Evolutionary conservation across 2,888 invertebrate species (phyloP), one percentile per base, ranked within the genome.

Genomic region (Anthrax anthrax): DNA sequence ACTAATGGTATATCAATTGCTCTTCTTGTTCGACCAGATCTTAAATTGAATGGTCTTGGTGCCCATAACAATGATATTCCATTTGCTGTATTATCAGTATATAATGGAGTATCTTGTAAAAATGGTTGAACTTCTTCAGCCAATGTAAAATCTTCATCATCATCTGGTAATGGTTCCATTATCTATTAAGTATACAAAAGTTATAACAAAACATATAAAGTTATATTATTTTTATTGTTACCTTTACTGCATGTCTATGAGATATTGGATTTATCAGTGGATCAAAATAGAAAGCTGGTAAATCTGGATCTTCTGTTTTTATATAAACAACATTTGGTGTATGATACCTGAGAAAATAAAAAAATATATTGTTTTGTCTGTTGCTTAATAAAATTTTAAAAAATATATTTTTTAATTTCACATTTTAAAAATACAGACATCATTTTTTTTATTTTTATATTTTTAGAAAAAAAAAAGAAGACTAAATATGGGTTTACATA

Each of bases 271-370:
- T 99, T 63, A 99, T 98, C 42, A 99, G 74, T 0, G 98, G 98
- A 73, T 99, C 98, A 70, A 97, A 99, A 69, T 99, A 99, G 70
- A 98, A 99, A 0, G 98, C 98, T 34, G 98, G 98, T 47, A 99
- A 73, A 71, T 99, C 98, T 9, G 98, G 97, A 77, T 99, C 98
- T 72, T 99, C 98, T 0, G 98, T 98, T 74, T 98, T 98, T 59
- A 99, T 99, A 68, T 90, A 99, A 1, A 99, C 96, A 8, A 99
- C 97, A 67, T 96, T 97, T 19, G 98, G 97, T 9, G 92, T 85
- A 68, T 99, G 98, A 68, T 99, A 99, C 94, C 95, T 95, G 57
- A 19, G 67, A 27, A 32, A 29, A 37, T 37, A 37, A 19, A 16
- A 19, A 1, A 37, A 14, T 37, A 3, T 38, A 18, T 10, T 17